Evolutionary conservation across 2,113 vertebrate species (phyloP), one percentile per base, ranked within the genome.

Genomic region (Platysternon megacephalum): DNA sequence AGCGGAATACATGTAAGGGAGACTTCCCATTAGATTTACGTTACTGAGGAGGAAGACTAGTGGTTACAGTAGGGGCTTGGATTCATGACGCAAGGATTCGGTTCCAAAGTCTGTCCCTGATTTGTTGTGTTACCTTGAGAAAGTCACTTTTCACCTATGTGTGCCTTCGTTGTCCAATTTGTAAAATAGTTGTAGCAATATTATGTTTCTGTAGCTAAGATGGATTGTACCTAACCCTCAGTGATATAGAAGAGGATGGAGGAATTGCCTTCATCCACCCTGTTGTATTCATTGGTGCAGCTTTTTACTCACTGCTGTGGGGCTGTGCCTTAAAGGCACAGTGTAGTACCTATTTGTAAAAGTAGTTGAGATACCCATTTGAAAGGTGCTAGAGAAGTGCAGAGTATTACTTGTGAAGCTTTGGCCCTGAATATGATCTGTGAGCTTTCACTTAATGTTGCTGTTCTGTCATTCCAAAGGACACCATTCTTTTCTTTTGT

Each of bases 141-240:
- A 35, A 89, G 35, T 90, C 39, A 35, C 51, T 85, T 89, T 2
- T 0, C 84, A 86, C 49, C 1, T 5, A 4, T 42, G 28, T 0
- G 0, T 48, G 51, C 52, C 42, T 6, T 22, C 56, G 51, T 80
- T 91, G 42, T 0, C 0, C 49, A 87, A 0, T 87, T 81, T 65
- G 79, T 88, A 82, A 94, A 92, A 48, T 1, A 85, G 8, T 16
- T 52, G 52, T 26, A 48, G 80, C 3, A 2, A 72, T 51, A 92
- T 72, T 0, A 0, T 14, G 4, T 72, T 95, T 96, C 74, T 84
- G 12, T 89, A 74, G 22, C 24, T 44, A 46, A 28, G 42, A 46
- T 44, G 39, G 39, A 6, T 44, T 76, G 72, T 44, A 24, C 42
- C 39, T 76, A 39, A 28, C 22, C 11, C 11, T 76, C 22, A 26